Evolutionary conservation across 1,140 invertebrate genomes (phyloP), one percentile per base, ranked within the genome.

Genomic region (Acromyrmex echinatior): DNA sequence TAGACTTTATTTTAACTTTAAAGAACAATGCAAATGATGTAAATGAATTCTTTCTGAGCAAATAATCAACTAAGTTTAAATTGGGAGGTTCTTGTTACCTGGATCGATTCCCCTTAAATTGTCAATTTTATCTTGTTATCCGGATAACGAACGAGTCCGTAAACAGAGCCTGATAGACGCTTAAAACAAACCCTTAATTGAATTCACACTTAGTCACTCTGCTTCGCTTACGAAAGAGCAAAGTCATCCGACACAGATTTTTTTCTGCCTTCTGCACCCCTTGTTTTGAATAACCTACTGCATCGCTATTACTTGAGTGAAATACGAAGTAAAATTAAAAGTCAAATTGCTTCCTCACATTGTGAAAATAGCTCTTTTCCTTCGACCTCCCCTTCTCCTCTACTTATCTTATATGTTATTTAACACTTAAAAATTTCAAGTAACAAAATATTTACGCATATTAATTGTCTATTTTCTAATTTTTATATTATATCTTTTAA

Each of bases 191-290:
- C 91, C 92, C 94, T 93, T 95, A 95, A 95, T 95, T 95, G 94
- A 95, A 95, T 95, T 95, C 93, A 94, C 94, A 95, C 94, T 95
- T 91, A 94, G 94, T 93, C 92, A 93, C 90, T 94, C 91, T 88
- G 92, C 91, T 90, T 92, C 92, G 91, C 87, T 93, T 92, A 91
- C 89, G 86, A 95, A 95, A 91, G 86, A 87, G 81, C 94, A 88
- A 1, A 95, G 95, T 95, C 95, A 95, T 92, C 92, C 93, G 88
- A 80, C 92, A 93, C 93, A 94, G 95, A 95, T 95, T 95, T 95
- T 93, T 94, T 93, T 90, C 88, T 80, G 87, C 80, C 89, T 92
- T 88, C 86, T 76, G 76, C 78, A 78, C 88, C 91, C 73, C 90
- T 81, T 80, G 74, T 87, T 91, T 92, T 87, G 74, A 86, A 91